These are phyloP conservation scores for Platypus cylindrus DNA, from an alignment of 2,888 invertebrate genomes.

Conservation along the genomic window DNA sequence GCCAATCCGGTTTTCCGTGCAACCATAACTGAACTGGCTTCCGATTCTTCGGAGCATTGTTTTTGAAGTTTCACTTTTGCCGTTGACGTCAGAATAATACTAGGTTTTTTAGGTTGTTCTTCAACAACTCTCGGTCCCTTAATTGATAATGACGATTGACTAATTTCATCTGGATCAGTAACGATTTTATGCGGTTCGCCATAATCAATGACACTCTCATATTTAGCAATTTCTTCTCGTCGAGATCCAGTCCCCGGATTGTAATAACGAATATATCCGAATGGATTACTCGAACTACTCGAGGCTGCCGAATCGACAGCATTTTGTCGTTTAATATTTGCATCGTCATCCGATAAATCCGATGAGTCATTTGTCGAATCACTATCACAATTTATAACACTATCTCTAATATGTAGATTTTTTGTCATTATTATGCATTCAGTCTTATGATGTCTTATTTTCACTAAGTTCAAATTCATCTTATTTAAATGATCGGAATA, in stretches of 20 bases:
- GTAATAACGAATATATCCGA: slow-evolving; percentile 55
- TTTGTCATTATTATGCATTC: slow-evolving; percentile 34
- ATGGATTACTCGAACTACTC: slow-evolving; percentile 48
- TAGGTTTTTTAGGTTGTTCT: slow-evolving; percentile 22
- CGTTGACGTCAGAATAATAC: slow-evolving; percentile 37
- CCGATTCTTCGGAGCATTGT: slow-evolving; percentile 42
- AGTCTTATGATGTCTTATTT: slow-evolving; percentile 40
- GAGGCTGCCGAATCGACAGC: slow-evolving; percentile 43
- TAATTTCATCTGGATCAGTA: slow-evolving; percentile 5
- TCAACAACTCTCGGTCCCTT: slow-evolving; percentile 16
- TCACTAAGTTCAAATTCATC: slow-evolving; percentile 41
- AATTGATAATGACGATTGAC: slow-evolving; percentile 2
- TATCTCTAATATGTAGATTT: slow-evolving; percentile 26
- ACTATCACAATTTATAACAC: slow-evolving; percentile 31
- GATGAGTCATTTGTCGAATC: slow-evolving; percentile 38
- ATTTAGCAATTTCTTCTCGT: slow-evolving; percentile 29
- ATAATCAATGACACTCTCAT: slow-evolving; percentile 41
- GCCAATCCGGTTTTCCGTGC: slow-evolving; percentile 44
- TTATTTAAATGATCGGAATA: slow-evolving; percentile 49
- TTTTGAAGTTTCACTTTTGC: slow-evolving; percentile 34
- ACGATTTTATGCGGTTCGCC: slow-evolving; percentile 23
- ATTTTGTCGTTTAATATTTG: slow-evolving; percentile 45
- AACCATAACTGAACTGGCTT: slow-evolving; percentile 47
- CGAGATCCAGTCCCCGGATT: slow-evolving; percentile 38
- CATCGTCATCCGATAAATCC: slow-evolving; percentile 31